phyloP scores from a whole-genome alignment of 2,113 vertebrate species.

The Actinemys pallida region DNA sequence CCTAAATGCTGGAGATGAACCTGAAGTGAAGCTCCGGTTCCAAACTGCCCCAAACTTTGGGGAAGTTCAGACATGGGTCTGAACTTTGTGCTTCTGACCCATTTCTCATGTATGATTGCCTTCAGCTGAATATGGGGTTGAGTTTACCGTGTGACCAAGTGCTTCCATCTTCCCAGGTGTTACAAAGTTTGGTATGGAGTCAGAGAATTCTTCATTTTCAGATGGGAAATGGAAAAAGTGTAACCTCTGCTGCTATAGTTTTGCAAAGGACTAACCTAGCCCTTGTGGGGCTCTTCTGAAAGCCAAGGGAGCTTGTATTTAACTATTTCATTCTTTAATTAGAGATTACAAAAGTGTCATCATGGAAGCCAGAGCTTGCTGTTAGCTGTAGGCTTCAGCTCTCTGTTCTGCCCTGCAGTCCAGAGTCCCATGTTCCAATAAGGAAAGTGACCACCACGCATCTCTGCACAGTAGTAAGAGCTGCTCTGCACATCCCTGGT shows the following conservation, averaged over 20 bases:
- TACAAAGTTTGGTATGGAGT: not conserved
- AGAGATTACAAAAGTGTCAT: not conserved
- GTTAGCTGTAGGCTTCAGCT: not conserved
- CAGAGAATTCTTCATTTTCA: not conserved
- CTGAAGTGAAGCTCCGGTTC: not conserved
- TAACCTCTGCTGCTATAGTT: accelerated
- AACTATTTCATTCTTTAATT: not conserved
- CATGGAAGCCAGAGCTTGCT: not conserved
- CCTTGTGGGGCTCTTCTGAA: not conserved
- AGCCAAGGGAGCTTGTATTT: not conserved
- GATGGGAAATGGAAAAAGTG: not conserved
- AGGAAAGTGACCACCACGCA: too few relatives aligned
- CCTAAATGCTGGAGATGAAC: not conserved
- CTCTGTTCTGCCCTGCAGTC: too few relatives aligned
- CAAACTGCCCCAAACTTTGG: not conserved
- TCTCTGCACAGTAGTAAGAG: too few relatives aligned
- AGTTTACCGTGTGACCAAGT: not conserved
- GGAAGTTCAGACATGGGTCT: not conserved
- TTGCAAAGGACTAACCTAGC: accelerated
- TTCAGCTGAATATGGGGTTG: not conserved
- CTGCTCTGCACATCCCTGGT: too few relatives aligned
- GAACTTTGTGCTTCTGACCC: not conserved
- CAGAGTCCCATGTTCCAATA: too few relatives aligned
- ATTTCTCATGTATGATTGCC: not conserved
- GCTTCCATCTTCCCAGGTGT: not conserved